phyloP scores from a whole-genome alignment of 2,797 vertebrate genomes.

The Mormyrops boulengeri region DNA sequence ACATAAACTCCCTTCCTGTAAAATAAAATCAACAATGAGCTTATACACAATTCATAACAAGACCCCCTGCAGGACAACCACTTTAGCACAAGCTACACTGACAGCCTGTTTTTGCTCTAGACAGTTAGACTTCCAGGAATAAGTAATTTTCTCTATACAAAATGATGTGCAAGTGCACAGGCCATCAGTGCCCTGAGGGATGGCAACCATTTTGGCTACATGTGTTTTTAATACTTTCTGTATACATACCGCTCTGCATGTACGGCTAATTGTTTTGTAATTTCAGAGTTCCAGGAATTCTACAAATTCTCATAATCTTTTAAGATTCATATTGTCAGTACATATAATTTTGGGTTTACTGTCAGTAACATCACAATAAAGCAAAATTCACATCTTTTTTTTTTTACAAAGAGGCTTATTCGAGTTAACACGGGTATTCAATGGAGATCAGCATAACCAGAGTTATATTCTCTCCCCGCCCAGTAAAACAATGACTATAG shows the following conservation, averaged over 20 bases:
- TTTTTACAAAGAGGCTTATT: neutral
- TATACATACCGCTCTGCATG: neutral
- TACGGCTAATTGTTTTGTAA: neutral
- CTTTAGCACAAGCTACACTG: conserved; percentile 29
- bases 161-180: neutral
- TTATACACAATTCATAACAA: conserved; percentile 26
- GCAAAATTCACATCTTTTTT: neutral
- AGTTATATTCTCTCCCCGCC: neutral
- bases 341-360: neutral
- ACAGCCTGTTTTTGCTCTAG: neutral
- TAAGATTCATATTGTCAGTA: neutral
- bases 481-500: neutral
- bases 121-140: neutral
- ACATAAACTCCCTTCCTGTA: neutral
- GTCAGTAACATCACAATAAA: neutral
- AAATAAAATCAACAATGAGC: conserved; percentile 37
- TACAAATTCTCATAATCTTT: neutral
- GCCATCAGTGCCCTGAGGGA: neutral
- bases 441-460: neutral
- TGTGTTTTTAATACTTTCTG: neutral
- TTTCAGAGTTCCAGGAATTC: neutral
- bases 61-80: conserved; percentile 13
- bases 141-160: neutral
- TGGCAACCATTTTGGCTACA: neutral
- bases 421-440: neutral